Conservation (phyloP, 2,888 invertebrate genomes). For the Tenthredo mesomela region DNA sequence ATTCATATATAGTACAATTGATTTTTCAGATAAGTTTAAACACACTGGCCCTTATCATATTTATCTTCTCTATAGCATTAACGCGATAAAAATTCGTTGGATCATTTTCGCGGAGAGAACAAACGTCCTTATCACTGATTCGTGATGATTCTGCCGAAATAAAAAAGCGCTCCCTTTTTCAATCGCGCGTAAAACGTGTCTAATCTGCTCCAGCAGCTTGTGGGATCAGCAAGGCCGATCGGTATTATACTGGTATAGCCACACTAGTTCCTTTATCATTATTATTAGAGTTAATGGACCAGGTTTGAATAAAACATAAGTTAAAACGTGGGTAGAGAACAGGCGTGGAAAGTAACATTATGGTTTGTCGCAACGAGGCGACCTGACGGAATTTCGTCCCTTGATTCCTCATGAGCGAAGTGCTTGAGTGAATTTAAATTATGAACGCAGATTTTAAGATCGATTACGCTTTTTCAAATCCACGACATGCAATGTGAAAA, state of each 20-base stretch:
- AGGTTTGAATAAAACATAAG: constrained; percentile 32
- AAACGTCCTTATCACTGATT: background rate
- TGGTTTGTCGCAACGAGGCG: constrained; percentile 6
- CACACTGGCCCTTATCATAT: background rate
- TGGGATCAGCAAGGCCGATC: constrained; percentile 6
- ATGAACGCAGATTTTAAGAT: background rate
- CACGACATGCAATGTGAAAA: background rate
- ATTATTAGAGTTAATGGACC: background rate
- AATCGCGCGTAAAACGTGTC: background rate
- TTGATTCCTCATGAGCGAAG: background rate
- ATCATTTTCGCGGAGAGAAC: background rate
- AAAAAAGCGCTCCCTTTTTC: background rate
- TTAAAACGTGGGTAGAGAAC: constrained; percentile 22
- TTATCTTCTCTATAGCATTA: background rate
- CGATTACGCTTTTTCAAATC: background rate
- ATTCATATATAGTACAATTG: constrained; percentile 59
- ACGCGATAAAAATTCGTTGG: constrained; percentile 32
- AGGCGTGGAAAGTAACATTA: constrained; percentile 28
- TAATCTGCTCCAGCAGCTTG: background rate
- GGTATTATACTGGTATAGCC: background rate
- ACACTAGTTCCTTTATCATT: background rate
- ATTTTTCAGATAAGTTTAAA: constrained; percentile 27
- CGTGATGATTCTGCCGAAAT: constrained; percentile 10
- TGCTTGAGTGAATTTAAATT: constrained; percentile 7
- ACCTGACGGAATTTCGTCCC: constrained; percentile 23